Conservation (phyloP, 2,113 vertebrate genomes). For the Strix aluco region DNA sequence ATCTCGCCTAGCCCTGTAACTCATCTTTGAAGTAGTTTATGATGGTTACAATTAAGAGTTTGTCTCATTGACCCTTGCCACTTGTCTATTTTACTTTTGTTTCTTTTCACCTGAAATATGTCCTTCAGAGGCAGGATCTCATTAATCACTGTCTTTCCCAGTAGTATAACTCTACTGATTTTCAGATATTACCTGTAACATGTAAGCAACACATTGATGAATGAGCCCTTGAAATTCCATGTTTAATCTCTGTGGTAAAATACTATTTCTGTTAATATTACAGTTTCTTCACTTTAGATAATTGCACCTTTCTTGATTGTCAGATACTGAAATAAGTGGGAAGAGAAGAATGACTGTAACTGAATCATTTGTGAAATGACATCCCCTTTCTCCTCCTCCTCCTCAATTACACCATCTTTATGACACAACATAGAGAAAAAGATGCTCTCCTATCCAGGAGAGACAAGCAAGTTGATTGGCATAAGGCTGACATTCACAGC, state of each 20-base stretch:
- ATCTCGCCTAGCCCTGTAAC: fast-evolving
- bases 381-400: slow-evolving; percentile 12
- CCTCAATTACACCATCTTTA: neutral
- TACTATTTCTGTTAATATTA: slow-evolving; percentile 25
- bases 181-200: slow-evolving; percentile 26
- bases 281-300: slow-evolving; percentile 36
- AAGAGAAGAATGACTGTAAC: neutral
- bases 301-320: slow-evolving; percentile 32
- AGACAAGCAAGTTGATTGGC: neutral
- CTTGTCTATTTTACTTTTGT: neutral
- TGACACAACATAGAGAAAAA: neutral
- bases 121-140: neutral
- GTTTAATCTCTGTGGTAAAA: slow-evolving; percentile 25
- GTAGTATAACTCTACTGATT: neutral
- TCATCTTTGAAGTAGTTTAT: neutral
- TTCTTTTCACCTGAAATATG: neutral
- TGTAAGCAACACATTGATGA: neutral
- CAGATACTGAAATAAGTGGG: slow-evolving; percentile 19
- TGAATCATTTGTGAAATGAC: neutral
- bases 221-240: slow-evolving; percentile 12
- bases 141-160: slow-evolving; percentile 32
- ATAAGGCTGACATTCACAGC: neutral
- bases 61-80: neutral
- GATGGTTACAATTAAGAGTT: neutral
- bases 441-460: neutral